A percentile compares a stretch with the other conserved stretches of the same genome.
Evolutionary conservation across 2,888 invertebrate genomes (phyloP).

Genomic region (Agrochola litura): DNA sequence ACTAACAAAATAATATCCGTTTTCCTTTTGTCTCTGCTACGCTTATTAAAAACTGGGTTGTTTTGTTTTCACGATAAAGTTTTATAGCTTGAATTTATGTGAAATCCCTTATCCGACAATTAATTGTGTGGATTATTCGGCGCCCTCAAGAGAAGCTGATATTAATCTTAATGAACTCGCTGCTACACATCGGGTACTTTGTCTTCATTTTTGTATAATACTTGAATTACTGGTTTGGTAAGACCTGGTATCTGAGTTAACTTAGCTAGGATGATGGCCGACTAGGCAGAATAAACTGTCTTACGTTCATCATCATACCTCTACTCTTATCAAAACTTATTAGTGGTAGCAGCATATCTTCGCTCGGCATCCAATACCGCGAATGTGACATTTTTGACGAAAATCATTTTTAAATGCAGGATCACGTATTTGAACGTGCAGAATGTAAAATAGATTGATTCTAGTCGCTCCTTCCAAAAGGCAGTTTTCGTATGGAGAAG

Average conservation of each 20-base stretch:
- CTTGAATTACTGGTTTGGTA: slow-evolving; percentile 19
- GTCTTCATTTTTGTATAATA: slow-evolving; percentile 55
- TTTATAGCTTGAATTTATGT: slow-evolving; percentile 54
- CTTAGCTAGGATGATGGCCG: not conserved
- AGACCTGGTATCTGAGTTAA: not conserved
- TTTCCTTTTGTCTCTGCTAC: slow-evolving; percentile 27
- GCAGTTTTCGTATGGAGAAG: too few relatives aligned
- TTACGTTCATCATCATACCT: not conserved
- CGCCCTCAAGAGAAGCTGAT: slow-evolving; percentile 61
- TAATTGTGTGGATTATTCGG: slow-evolving; percentile 65
- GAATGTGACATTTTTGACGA: too few relatives aligned
- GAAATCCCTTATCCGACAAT: slow-evolving; percentile 59
- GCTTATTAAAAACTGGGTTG: slow-evolving; percentile 43
- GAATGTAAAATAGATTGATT: too few relatives aligned
- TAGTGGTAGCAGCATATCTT: not conserved
- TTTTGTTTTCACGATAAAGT: slow-evolving; percentile 54
- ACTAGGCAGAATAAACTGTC: not conserved
- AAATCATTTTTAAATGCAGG: too few relatives aligned
- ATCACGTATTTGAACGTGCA: too few relatives aligned
- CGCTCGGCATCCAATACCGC: too few relatives aligned
- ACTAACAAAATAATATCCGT: slow-evolving; percentile 10
- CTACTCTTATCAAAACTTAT: not conserved
- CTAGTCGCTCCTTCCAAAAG: too few relatives aligned
- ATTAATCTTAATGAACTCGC: slow-evolving; percentile 67
- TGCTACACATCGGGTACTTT: slow-evolving; percentile 52